Evolutionary conservation across 2,888 invertebrate species (phyloP).

Genomic region (Orthonychiurus folsomi): DNA sequence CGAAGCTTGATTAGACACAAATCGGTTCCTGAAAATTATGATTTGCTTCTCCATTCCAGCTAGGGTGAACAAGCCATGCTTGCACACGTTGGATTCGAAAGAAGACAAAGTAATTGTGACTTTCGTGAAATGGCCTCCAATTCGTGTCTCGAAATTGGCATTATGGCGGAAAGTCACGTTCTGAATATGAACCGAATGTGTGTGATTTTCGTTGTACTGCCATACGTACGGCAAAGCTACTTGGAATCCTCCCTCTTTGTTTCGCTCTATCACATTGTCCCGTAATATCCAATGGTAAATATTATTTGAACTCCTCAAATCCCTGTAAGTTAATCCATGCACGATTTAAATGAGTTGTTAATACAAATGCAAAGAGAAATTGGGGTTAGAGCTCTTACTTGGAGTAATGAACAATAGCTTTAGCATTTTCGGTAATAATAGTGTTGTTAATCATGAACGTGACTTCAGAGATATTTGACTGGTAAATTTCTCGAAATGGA

Average conservation of each 20-base stretch:
- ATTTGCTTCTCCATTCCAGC: conserved; percentile 96
- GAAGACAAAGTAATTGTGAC: conserved; percentile 77
- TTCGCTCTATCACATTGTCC: conserved; percentile 76
- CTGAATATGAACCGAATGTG: conserved; percentile 76
- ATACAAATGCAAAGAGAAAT: not conserved
- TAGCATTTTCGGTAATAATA: conserved; percentile 75
- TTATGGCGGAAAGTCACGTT: conserved; percentile 84
- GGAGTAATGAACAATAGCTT: conserved; percentile 79
- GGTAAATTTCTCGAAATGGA: conserved; percentile 75
- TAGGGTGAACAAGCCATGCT: conserved; percentile 65
- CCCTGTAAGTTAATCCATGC: conserved; percentile 50
- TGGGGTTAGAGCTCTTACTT: conserved; percentile 41
- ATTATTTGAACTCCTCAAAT: conserved; percentile 91
- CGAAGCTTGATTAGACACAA: conserved; percentile 68
- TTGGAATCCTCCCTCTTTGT: conserved; percentile 76
- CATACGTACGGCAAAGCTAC: conserved; percentile 86
- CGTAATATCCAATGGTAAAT: conserved; percentile 88
- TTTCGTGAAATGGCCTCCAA: conserved; percentile 89
- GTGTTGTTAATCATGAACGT: conserved; percentile 79
- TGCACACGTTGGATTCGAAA: conserved; percentile 77
- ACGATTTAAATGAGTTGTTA: not conserved
- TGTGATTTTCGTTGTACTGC: conserved; percentile 89
- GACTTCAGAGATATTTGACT: conserved; percentile 81
- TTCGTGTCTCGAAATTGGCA: conserved; percentile 66
- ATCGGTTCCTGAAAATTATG: conserved; percentile 67